phyloP scores from a whole-genome alignment of 2,888 invertebrate genomes.

The Erebia aethiops region DNA sequence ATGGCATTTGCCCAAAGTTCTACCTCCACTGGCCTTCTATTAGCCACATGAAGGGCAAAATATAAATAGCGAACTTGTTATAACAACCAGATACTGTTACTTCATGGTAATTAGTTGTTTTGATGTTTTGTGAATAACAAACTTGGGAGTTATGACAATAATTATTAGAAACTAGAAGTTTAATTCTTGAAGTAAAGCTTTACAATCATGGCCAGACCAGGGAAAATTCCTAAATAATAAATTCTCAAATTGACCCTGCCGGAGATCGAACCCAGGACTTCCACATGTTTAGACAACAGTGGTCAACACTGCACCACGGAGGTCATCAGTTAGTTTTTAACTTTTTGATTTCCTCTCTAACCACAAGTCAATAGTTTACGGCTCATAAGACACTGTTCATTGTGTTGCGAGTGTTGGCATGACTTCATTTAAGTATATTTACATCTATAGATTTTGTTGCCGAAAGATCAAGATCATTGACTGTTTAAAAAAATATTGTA shows the following conservation, averaged over 20 bases:
- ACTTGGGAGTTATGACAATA: too few relatives aligned
- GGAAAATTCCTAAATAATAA: too few relatives aligned
- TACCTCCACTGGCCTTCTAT: neutral
- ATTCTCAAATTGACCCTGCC: too few relatives aligned
- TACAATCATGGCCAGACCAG: too few relatives aligned
- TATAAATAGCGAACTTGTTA: neutral
- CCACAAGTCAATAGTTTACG: constrained; percentile 23
- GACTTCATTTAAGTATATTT: constrained; percentile 34
- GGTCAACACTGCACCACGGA: too few relatives aligned
- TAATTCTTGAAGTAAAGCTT: too few relatives aligned
- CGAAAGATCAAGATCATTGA: neutral
- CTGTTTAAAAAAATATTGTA: too few relatives aligned
- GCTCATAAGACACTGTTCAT: constrained; percentile 29
- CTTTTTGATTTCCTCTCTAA: neutral
- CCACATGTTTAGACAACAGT: too few relatives aligned
- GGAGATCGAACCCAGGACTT: too few relatives aligned
- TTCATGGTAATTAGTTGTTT: neutral
- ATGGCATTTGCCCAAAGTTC: constrained; percentile 1
- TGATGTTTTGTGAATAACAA: neutral
- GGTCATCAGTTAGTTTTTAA: neutral
- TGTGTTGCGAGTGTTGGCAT: constrained; percentile 24
- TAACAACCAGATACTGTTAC: constrained; percentile 1
- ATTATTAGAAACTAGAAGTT: too few relatives aligned
- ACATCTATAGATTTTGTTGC: constrained; percentile 10
- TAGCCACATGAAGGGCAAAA: neutral